phyloP scores from a whole-genome alignment of 2,113 vertebrate genomes.

The Catharus bicknelli region DNA sequence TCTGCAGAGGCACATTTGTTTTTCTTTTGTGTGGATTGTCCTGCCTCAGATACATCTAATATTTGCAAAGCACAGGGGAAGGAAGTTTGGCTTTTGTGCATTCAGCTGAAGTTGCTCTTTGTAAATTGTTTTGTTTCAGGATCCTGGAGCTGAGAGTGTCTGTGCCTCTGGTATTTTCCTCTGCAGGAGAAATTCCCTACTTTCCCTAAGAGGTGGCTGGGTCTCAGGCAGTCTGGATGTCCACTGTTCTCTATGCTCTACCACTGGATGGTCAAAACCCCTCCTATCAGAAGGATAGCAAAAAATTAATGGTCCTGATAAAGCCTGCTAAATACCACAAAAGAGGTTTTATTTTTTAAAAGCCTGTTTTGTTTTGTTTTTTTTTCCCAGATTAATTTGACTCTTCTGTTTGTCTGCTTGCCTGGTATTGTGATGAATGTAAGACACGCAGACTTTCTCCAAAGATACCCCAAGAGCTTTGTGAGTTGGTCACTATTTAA shows the following conservation, averaged over 20 bases:
- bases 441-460: not conserved
- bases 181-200: not conserved
- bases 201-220: not conserved
- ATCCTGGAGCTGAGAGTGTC: not conserved
- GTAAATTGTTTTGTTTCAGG: not conserved
- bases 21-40: not conserved
- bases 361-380: fast-evolving
- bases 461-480: not conserved
- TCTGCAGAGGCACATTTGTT: not conserved
- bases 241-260: not conserved
- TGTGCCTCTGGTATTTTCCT: not conserved
- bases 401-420: not conserved
- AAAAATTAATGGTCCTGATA: not conserved
- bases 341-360: not conserved
- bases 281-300: not conserved
- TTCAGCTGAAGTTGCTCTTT: not conserved
- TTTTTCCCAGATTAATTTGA: not conserved
- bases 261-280: not conserved
- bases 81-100: not conserved
- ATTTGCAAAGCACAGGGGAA: not conserved
- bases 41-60: not conserved
- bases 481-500: not conserved
- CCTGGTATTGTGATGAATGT: not conserved
- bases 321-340: not conserved
- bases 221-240: not conserved